Conservation (phyloP, 2,888 invertebrate species). For the Agrotis segetum region DNA sequence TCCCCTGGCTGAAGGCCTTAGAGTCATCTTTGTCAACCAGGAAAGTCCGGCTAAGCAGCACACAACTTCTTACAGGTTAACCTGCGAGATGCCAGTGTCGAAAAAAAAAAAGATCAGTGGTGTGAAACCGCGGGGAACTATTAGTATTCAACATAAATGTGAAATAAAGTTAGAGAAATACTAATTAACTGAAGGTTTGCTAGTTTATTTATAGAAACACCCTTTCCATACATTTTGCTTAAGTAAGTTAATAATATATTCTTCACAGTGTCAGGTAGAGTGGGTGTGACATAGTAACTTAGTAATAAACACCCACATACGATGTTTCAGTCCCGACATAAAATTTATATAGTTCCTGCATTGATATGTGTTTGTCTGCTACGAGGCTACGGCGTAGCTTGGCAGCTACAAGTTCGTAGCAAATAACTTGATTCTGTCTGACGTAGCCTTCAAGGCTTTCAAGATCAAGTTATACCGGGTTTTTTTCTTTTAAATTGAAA, state of each 20-base stretch:
- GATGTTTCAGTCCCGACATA: neutral
- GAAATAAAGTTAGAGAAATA: neutral
- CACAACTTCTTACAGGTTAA: too few species aligned
- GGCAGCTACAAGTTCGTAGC: slow-evolving; percentile 10
- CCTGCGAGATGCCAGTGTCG: too few species aligned
- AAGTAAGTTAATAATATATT: neutral
- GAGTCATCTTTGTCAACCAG: too few species aligned
- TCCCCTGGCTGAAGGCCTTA: too few species aligned
- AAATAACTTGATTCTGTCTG: neutral
- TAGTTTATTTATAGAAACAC: neutral
- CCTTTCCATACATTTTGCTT: neutral
- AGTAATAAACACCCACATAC: slow-evolving; percentile 1
- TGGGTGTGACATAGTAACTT: neutral
- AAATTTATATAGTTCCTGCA: slow-evolving; percentile 12
- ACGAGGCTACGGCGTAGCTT: slow-evolving; percentile 16
- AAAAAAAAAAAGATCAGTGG: too few species aligned
- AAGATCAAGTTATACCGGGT: too few species aligned
- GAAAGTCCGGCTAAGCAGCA: too few species aligned
- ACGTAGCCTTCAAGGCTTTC: neutral
- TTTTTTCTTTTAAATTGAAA: too few species aligned
- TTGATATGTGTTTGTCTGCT: neutral
- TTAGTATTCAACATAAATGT: neutral
- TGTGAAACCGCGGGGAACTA: neutral
- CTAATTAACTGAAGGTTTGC: neutral
- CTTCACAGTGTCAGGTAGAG: neutral